phyloP scores from a whole-genome alignment of 2,888 invertebrate species.

The Piscicola geometra region DNA sequence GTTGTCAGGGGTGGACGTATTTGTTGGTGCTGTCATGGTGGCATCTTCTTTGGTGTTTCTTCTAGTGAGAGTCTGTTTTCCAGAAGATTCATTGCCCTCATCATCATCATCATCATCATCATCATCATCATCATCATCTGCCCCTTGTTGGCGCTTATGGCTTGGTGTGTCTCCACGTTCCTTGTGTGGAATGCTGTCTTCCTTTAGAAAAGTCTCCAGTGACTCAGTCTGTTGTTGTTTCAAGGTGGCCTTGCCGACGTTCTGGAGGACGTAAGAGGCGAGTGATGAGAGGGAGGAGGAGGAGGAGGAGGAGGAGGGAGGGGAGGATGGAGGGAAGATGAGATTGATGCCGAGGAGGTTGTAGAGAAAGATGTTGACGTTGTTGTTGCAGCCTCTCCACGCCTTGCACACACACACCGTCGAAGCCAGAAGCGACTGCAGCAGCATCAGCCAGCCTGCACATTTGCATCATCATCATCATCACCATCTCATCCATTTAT shows the following conservation, averaged over 20 bases:
- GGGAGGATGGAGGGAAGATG: neutral
- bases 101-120: conserved; percentile 18
- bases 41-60: too few species aligned
- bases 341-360: neutral
- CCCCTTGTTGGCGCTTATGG: too few species aligned
- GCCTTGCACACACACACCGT: neutral
- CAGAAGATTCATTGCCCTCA: neutral
- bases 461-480: neutral
- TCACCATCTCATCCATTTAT: neutral
- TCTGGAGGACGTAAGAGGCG: too few species aligned
- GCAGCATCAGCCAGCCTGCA: conserved; percentile 4
- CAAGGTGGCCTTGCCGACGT: too few species aligned
- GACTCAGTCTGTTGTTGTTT: too few species aligned
- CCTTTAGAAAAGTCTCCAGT: too few species aligned
- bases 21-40: too few species aligned
- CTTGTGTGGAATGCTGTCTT: too few species aligned
- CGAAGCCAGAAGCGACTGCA: neutral
- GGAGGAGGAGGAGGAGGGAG: neutral
- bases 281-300: neutral
- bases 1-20: too few species aligned
- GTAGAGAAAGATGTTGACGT: conserved; percentile 2
- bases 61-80: too few species aligned
- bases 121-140: conserved; percentile 29
- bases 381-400: neutral
- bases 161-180: too few species aligned